These are phyloP conservation scores for Phenganax marumi DNA, from an alignment of 92 coral and sea anemone species.

Conservation along the genomic window DNA sequence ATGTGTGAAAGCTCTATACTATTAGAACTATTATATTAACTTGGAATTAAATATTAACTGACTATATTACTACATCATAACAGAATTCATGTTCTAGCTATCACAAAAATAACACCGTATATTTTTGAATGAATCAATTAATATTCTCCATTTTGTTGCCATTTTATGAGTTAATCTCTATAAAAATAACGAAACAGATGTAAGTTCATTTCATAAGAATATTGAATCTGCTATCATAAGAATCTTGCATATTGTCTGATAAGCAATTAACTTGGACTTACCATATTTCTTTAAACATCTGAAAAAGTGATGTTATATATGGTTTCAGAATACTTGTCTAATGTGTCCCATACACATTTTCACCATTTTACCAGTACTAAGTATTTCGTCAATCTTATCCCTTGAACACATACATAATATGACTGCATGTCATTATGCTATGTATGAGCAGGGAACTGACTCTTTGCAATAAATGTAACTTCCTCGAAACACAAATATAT, in stretches of 20 bases:
- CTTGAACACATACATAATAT: constrained; percentile 1
- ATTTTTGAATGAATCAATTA: background rate
- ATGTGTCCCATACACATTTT: background rate
- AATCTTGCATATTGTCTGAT: background rate
- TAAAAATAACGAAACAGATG: background rate
- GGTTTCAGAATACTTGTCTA: background rate
- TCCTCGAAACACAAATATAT: background rate
- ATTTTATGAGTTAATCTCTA: background rate
- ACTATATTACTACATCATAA: background rate
- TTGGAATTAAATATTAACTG: too few relatives aligned
- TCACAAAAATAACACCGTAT: too few relatives aligned
- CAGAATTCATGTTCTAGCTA: background rate
- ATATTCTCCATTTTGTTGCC: too few relatives aligned
- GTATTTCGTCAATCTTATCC: background rate
- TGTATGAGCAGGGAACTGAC: background rate
- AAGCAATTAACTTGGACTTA: background rate
- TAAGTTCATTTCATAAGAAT: too few relatives aligned
- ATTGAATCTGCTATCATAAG: too few relatives aligned
- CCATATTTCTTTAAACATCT: too few relatives aligned
- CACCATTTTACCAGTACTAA: background rate
- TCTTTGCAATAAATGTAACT: background rate
- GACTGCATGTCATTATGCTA: background rate
- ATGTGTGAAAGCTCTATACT: background rate
- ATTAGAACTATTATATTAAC: too few relatives aligned
- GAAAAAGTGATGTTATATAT: background rate